Percentiles rank a stretch among this genome's conserved stretches.
phyloP scores from a whole-genome alignment of 2,797 vertebrate genomes.

The Australoheros facetus region DNA sequence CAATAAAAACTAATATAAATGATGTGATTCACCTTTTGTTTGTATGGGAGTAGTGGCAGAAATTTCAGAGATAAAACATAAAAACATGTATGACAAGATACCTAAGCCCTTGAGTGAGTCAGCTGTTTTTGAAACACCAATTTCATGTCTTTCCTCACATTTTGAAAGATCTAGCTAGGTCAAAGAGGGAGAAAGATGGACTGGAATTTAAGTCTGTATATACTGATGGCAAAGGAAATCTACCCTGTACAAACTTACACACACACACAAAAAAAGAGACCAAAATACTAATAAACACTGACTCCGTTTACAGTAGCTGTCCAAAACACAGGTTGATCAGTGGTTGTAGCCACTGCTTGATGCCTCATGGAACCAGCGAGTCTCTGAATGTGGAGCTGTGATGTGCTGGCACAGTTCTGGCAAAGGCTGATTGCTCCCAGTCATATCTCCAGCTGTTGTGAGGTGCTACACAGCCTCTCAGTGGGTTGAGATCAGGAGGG shows the following conservation, averaged over 20 bases:
- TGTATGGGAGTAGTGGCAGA: neutral
- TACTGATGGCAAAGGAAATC: constrained; percentile 18
- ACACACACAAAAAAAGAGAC: neutral
- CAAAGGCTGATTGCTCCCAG: constrained; percentile 18
- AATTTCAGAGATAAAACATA: neutral
- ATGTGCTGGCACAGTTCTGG: constrained; percentile 30
- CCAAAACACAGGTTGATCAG: neutral
- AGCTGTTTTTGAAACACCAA: neutral
- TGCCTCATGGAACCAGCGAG: neutral
- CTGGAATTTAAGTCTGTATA: neutral
- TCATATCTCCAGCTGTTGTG: constrained; percentile 23
- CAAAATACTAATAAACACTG: neutral
- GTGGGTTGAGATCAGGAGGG: constrained; percentile 14
- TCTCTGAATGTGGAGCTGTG: constrained; percentile 37
- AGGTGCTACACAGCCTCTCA: constrained; percentile 3
- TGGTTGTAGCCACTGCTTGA: constrained; percentile 13
- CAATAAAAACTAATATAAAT: neutral
- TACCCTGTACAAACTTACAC: no score
- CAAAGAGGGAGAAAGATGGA: neutral
- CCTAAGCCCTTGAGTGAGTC: neutral
- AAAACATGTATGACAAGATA: neutral
- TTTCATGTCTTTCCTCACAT: neutral
- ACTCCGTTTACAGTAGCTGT: neutral
- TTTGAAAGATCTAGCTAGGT: neutral
- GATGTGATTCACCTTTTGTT: neutral